These are phyloP conservation scores for Danio kyathit DNA, from an alignment of 2,797 vertebrate species.

Conservation along the genomic window DNA sequence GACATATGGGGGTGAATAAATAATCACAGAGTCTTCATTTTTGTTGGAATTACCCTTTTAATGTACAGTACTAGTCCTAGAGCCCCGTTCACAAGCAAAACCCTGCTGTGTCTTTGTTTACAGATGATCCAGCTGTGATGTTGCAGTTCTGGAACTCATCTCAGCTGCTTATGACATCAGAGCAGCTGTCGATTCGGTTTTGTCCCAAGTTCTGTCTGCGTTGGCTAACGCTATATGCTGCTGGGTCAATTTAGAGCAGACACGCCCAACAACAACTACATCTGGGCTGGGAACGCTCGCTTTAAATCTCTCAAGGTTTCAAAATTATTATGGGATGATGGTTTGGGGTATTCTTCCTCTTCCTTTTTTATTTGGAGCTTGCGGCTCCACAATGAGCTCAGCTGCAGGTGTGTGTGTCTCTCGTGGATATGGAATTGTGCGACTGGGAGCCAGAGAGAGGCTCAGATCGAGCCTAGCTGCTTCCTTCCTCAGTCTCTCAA, in stretches of 20 bases:
- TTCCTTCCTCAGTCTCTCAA: conserved; percentile 58
- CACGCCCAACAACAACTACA: conserved; percentile 64
- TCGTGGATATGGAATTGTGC: conserved; percentile 53
- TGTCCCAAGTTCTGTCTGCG: conserved; percentile 15
- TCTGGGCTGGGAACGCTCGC: conserved; percentile 73
- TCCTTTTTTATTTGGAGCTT: conserved; percentile 57
- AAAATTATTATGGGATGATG: conserved; percentile 59
- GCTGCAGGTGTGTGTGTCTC: conserved; percentile 67
- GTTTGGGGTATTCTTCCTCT: conserved; percentile 56
- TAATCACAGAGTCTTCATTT: not conserved
- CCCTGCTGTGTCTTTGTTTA: conserved; percentile 27
- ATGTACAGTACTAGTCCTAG: conserved; percentile 1
- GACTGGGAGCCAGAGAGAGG: conserved; percentile 52
- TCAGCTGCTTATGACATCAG: conserved; percentile 32
- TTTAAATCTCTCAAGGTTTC: conserved; percentile 72
- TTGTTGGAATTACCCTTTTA: conserved; percentile 1
- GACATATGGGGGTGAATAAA: not conserved
- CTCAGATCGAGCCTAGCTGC: conserved; percentile 50
- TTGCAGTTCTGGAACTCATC: conserved; percentile 46
- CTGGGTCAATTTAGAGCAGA: conserved; percentile 9
- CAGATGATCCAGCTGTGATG: conserved; percentile 24
- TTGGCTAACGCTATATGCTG: conserved; percentile 8
- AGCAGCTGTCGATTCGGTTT: conserved; percentile 32
- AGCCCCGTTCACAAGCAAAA: conserved; percentile 32
- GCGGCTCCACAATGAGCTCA: conserved; percentile 72